Evolutionary conservation across 2,113 vertebrate species (phyloP), one percentile per base, ranked within the genome.

Genomic region (Albula glossodonta): DNA sequence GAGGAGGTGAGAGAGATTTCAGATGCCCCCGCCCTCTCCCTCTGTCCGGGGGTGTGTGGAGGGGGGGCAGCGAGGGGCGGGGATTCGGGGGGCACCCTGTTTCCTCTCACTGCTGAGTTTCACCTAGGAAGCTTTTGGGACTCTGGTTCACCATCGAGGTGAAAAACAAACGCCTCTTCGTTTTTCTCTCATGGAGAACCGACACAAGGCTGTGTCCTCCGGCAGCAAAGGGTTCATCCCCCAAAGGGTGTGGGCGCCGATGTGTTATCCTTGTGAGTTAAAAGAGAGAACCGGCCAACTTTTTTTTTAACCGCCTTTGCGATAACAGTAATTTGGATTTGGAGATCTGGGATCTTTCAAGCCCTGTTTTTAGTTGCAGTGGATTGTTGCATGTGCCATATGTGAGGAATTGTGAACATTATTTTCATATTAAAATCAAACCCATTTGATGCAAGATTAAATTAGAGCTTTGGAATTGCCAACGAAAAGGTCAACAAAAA

Each of bases 1-100:
- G 74, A 52, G 51, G 25, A 25, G 51, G 53, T 49, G 83, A 84
- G 51, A 48, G 70, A 57, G 51, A 85, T 80, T 80, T 80, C 31
- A 78, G 3, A 57, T 78, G n/a, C 49, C 22, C 12, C 25, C 25
- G 51, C 60, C 13, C 51, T 31, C 31, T 19, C n/a, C 53, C 31
- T 85, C 77, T 56, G 25, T 63, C 84, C 53, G 10, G 53, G 31
- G 31, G 31, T 41, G 31, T 41, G 31, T 41, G 31, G 31, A 41
- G 31, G 31, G 31, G 31, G 31, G 31, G 31, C 31, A 41, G 31
- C 31, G 31, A 41, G 31, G 31, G 31, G 31, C 31, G 31, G 31
- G 31, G 31, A 41, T 41, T n/a, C n/a, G n/a, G 1, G 41, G 80
- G 77, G 41, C 25, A 17, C 84, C 51, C 53, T 63, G 15, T 5